phyloP scores from a whole-genome alignment of 2,113 vertebrate species.

The Cercocebus atys region DNA sequence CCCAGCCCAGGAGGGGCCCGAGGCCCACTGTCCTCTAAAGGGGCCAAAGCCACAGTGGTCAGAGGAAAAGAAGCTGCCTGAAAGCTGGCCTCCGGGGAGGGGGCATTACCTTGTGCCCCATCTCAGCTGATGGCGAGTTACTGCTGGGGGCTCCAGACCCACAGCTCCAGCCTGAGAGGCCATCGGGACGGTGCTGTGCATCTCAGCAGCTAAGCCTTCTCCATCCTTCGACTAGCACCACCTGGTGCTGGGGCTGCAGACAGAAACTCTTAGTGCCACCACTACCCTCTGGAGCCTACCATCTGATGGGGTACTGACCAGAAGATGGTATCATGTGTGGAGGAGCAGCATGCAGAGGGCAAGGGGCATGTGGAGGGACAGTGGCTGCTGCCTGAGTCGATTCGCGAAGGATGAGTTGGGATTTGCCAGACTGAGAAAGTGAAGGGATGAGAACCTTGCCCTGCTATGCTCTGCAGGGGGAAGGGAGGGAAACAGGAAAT shows the following conservation, averaged over 20 bases:
- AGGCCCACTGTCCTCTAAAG: background rate
- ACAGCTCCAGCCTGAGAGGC: background rate
- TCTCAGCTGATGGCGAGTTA: too few relatives aligned
- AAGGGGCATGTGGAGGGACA: accelerated
- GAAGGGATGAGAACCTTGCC: background rate
- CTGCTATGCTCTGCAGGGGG: background rate
- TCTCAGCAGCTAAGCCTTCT: background rate
- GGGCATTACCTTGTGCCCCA: background rate
- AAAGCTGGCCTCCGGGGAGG: background rate
- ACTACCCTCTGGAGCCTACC: too few relatives aligned
- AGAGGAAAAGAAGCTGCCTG: background rate
- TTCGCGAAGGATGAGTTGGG: background rate
- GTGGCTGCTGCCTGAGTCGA: background rate
- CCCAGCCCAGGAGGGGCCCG: background rate
- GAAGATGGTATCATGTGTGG: background rate
- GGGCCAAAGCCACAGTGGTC: background rate
- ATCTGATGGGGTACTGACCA: accelerated
- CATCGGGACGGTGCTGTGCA: accelerated
- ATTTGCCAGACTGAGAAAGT: background rate
- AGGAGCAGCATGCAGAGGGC: background rate
- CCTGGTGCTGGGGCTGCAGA: too few relatives aligned
- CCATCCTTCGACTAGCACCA: background rate
- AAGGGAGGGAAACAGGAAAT: background rate
- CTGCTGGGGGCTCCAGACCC: background rate
- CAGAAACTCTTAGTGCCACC: background rate